These are phyloP conservation scores for Psittacula cyanocephala DNA, from an alignment of 2,113 vertebrate genomes.

Conservation along the genomic window DNA sequence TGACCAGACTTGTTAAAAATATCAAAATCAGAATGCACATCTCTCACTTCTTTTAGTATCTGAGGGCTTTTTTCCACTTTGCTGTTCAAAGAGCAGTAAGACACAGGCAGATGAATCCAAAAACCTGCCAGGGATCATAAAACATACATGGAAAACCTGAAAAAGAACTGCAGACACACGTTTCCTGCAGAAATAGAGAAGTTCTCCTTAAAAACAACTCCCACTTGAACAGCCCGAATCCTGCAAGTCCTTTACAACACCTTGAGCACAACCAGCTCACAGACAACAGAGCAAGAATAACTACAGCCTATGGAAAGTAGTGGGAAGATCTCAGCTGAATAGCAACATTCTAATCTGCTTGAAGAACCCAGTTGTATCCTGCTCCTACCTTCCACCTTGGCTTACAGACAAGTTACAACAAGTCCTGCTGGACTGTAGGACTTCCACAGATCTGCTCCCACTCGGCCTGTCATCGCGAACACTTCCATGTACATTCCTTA, in stretches of 20 bases:
- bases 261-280: not conserved
- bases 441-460: not conserved
- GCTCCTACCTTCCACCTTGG: not conserved
- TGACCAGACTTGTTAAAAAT: not conserved
- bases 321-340: accelerated
- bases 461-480: accelerated
- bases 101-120: not conserved
- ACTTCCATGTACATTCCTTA: not conserved
- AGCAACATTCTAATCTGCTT: not conserved
- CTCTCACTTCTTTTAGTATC: not conserved
- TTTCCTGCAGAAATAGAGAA: not conserved
- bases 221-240: not conserved
- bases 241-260: not conserved
- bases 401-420: not conserved
- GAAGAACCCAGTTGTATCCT: not conserved
- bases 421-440: accelerated
- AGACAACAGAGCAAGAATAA: not conserved
- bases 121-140: conserved; percentile 1
- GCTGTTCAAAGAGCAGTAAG: not conserved
- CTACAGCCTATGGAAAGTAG: not conserved
- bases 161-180: not conserved
- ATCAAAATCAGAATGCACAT: not conserved
- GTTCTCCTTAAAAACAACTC: not conserved
- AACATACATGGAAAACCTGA: not conserved
- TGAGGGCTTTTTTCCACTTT: conserved; percentile 1